Evolutionary conservation across 2,113 vertebrate species (phyloP), one percentile per base, ranked within the genome.

Genomic region (Petromus typicus): DNA sequence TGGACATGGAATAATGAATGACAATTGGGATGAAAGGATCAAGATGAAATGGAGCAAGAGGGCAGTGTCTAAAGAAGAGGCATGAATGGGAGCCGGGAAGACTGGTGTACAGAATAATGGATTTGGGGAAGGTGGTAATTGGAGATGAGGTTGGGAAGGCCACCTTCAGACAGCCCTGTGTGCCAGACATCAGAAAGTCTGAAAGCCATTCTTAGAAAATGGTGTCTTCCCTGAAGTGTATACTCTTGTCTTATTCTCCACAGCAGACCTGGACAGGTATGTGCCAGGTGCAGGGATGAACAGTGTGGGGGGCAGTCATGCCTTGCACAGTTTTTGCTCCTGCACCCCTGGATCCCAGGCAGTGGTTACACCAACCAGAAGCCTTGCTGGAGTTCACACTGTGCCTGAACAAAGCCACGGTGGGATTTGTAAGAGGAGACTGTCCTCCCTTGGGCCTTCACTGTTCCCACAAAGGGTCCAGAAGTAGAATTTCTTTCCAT

Each of bases 361-460:
- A 88, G 80, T 54, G n/a, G n/a, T 63, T 64, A 63, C 87, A 57
- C 67, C 93, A 89, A 54, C 23, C 32, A 90, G 27, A 27, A 94
- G 23, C 59, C 59, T 86, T 48, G 6, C n/a, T 85, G 61, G 79
- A 94, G 95, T 83, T 93, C 64, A 86, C 12, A 73, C 27, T 64
- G 30, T 10, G 16, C 23, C 64, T 95, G 79, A 75, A 45, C 12
- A 23, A 89, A 95, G n/a, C 9, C 48, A 85, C 43, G 11, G 18
- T 67, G n/a, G 66, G 34, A 67, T 80, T 23, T 57, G 17, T 57
- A 83, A 85, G 90, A 83, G 23, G 34, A 69, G 81, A 91, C 64
- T 43, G 61, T 61, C 37, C 48, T 75, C 37, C 64, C 25, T 18
- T 23, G 45, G 0, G 0, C n/a, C n/a, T 30, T 59, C 34, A 69